Evolutionary conservation across 2,888 invertebrate species (phyloP), one percentile per base, ranked within the genome.

Genomic region (Ligdia adustata): DNA sequence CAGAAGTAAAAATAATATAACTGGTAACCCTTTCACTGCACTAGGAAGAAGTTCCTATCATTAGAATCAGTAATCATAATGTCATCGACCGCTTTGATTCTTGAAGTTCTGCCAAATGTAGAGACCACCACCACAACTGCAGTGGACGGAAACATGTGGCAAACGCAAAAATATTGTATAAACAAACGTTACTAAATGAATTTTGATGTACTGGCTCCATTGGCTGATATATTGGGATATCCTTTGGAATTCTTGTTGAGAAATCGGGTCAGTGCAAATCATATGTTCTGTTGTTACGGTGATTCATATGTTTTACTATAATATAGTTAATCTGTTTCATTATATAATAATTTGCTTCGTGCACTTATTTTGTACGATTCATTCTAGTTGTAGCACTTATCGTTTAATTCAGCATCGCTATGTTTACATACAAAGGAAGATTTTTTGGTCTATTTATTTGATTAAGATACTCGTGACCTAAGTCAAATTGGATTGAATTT

Each of bases 31-130:
- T n/a, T n/a, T n/a, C n/a, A n/a, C n/a, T n/a, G n/a, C n/a, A n/a
- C 9, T 14, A 9, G 2, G 6, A 27, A 28, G 18, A 35, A 31
- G 14, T 3, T 9, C 9, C 20, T 7, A 20, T 14, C 14, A 39
- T 31, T 14, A 32, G 11, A 28, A 40, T 50, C 34, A 35, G 47
- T 55, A 38, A 50, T 48, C 55, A 38, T 57, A 59, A 61, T 69
- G 65, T 66, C 69, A 69, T 68, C 68, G 60, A 70, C 65, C 66
- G 64, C 64, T 50, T 56, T 55, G 52, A 45, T 54, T 63, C 46
- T 73, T 72, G 73, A 72, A 68, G 57, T 53, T n/a, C 55, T 50
- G 73, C 75, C 73, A 73, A 72, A 72, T 62, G 52, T 59, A 60
- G n/a, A 63, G 9, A 57, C 40, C 55, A 56, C 60, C 55, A 58